Evolutionary conservation across 1,140 invertebrate species (phyloP).

Genomic region (Drosophila persimilis): DNA sequence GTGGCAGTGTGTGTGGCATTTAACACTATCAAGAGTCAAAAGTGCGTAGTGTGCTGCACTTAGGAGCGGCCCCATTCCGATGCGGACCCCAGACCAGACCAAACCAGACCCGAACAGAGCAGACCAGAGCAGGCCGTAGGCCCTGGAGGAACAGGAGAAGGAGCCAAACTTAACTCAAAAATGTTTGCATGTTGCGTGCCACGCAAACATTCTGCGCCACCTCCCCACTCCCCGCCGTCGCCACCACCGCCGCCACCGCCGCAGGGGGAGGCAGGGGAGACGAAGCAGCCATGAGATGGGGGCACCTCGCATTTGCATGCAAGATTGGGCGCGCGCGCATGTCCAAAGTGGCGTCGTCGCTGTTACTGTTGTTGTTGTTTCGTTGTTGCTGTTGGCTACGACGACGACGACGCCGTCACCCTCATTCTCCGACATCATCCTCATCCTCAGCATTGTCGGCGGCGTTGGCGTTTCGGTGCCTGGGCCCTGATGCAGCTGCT

Average conservation of each 20-base stretch:
- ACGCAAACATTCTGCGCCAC: constrained; percentile 72
- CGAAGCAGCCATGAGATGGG: not conserved
- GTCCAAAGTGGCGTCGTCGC: constrained; percentile 66
- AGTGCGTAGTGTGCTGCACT: constrained; percentile 71
- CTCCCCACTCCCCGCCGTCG: constrained; percentile 5
- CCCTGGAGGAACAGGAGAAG: constrained; percentile 1
- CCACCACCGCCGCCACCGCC: not conserved
- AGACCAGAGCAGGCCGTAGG: not conserved
- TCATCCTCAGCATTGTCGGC: not conserved
- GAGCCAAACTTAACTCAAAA: constrained; percentile 75
- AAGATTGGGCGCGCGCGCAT: constrained; percentile 77
- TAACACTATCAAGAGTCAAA: constrained; percentile 79
- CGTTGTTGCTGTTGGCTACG: constrained; percentile 47
- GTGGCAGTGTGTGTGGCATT: constrained; percentile 67
- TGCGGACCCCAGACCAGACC: no score
- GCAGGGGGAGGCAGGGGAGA: not conserved
- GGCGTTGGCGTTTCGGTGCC: constrained; percentile 23
- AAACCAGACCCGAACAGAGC: not conserved
- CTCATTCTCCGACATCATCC: not conserved
- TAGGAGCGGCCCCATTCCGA: constrained; percentile 18
- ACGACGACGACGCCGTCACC: constrained; percentile 49
- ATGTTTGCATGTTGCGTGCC: constrained; percentile 79
- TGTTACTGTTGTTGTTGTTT: constrained; percentile 14
- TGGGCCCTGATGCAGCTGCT: constrained; percentile 61
- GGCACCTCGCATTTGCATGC: constrained; percentile 66